Percentiles rank a stretch among this genome's conserved stretches.
These are phyloP conservation scores for Petrocephalus schoutedeni DNA, from an alignment of 2,797 vertebrate genomes.

Conservation along the genomic window DNA sequence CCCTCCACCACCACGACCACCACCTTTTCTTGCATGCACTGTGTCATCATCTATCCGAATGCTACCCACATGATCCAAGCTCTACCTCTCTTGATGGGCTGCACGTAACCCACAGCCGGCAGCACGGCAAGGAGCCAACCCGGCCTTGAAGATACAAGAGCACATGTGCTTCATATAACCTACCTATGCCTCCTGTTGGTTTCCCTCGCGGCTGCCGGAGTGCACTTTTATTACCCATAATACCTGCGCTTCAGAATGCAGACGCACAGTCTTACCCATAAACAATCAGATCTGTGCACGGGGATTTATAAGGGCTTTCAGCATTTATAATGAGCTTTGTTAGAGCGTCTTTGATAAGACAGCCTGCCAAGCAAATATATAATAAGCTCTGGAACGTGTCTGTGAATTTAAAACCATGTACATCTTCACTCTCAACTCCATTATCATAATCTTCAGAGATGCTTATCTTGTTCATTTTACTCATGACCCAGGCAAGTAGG, in stretches of 20 bases:
- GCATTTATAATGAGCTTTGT: slow-evolving; percentile 11
- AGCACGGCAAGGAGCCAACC: background rate
- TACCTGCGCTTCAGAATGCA: background rate
- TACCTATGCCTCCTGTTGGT: background rate
- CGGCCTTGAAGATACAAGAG: background rate
- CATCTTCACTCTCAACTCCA: slow-evolving; percentile 56
- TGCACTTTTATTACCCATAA: slow-evolving; percentile 1
- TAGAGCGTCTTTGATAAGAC: slow-evolving; percentile 52
- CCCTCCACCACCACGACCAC: background rate
- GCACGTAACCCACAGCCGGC: background rate
- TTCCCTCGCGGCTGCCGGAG: background rate
- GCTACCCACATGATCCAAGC: background rate
- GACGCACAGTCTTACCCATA: background rate
- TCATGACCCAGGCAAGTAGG: slow-evolving; percentile 66
- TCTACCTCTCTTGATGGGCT: background rate
- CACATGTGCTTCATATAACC: slow-evolving; percentile 1
- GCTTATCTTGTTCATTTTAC: slow-evolving; percentile 73
- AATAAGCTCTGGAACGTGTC: slow-evolving; percentile 63
- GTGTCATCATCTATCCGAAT: background rate
- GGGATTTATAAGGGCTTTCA: slow-evolving; percentile 10
- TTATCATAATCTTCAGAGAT: slow-evolving; percentile 77
- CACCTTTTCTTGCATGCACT: background rate
- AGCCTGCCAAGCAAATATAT: slow-evolving; percentile 57
- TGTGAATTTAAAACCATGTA: slow-evolving; percentile 67
- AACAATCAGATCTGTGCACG: background rate